A percentile compares a stretch with the other conserved stretches of the same genome.
These are phyloP conservation scores for Channa maculata DNA, from an alignment of 2,113 vertebrate species.

Conservation along the genomic window DNA sequence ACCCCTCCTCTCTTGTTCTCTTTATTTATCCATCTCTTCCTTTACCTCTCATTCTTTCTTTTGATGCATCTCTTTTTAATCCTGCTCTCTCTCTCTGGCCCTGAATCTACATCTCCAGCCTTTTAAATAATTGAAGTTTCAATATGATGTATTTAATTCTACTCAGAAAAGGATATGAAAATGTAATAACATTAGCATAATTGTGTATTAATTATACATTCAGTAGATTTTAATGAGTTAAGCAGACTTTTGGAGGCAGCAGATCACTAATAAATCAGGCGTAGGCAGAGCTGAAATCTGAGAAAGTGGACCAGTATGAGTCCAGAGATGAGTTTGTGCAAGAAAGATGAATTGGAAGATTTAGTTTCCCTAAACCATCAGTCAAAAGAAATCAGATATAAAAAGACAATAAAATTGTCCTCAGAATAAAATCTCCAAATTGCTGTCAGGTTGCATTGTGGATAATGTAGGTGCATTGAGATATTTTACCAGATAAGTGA, in stretches of 20 bases:
- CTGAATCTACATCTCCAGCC: conserved; percentile 66
- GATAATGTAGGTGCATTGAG: too few species aligned
- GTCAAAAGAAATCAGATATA: not conserved
- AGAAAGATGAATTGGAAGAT: not conserved
- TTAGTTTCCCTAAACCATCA: not conserved
- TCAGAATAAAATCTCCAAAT: too few species aligned
- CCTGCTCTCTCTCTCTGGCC: conserved; percentile 20
- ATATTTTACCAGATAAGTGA: too few species aligned
- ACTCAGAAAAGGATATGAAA: conserved; percentile 77
- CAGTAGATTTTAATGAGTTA: conserved; percentile 81
- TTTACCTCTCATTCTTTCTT: conserved; percentile 8
- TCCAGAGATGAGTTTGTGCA: conserved; percentile 1
- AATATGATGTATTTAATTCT: conserved; percentile 83
- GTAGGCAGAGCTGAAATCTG: conserved; percentile 39
- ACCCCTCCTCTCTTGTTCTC: not conserved
- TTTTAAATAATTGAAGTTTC: conserved; percentile 84
- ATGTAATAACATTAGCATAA: conserved; percentile 85
- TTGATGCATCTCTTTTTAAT: conserved; percentile 25
- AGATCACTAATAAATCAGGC: conserved; percentile 65
- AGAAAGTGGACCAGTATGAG: conserved; percentile 16
- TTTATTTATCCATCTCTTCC: not conserved
- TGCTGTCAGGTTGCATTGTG: too few species aligned
- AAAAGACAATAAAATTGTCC: not conserved
- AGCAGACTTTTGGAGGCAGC: conserved; percentile 69
- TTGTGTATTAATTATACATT: conserved; percentile 85